A percentile compares a stretch with the other conserved stretches of the same genome.
These are phyloP conservation scores for Nephrotoma appendiculata DNA, from an alignment of 2,888 invertebrate species.

Conservation along the genomic window DNA sequence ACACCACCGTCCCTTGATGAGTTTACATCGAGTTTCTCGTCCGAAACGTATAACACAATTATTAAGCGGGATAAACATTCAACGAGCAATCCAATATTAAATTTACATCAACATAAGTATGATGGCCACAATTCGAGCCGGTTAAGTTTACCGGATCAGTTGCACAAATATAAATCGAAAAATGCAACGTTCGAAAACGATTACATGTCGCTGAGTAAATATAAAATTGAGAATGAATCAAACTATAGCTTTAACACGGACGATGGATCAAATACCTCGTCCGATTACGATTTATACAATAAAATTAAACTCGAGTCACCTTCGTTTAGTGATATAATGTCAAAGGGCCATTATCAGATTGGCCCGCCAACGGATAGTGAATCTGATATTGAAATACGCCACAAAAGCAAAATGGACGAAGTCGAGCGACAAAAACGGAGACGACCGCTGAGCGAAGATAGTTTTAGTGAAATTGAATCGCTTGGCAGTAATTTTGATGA, in stretches of 20 bases:
- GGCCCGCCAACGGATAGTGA: conserved; percentile 20
- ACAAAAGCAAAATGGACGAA: conserved; percentile 30
- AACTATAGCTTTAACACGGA: conserved; percentile 32
- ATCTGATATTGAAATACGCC: conserved; percentile 39
- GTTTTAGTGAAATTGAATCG: conserved; percentile 48
- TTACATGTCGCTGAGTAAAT: conserved; percentile 4
- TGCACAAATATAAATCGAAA: conserved; percentile 18
- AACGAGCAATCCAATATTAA: conserved; percentile 26
- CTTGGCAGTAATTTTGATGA: conserved; percentile 40
- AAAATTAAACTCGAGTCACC: conserved; percentile 27
- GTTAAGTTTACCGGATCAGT: conserved; percentile 30
- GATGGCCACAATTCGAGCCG: conserved; percentile 26
- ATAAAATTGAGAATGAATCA: conserved; percentile 22
- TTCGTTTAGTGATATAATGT: conserved; percentile 22
- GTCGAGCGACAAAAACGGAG: conserved; percentile 49
- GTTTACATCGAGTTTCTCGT: conserved; percentile 36
- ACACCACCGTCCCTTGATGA: conserved; percentile 60
- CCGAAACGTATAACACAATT: conserved; percentile 31
- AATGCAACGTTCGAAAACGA: not conserved
- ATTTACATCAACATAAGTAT: conserved; percentile 19
- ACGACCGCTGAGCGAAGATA: conserved; percentile 61
- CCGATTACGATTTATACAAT: conserved; percentile 30
- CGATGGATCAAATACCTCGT: conserved; percentile 30
- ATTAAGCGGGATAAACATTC: conserved; percentile 26
- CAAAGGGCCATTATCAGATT: conserved; percentile 14